A percentile compares a stretch with the other conserved stretches of the same genome.
phyloP scores from a whole-genome alignment of 2,888 invertebrate species.

The Eristalis pertinax region DNA sequence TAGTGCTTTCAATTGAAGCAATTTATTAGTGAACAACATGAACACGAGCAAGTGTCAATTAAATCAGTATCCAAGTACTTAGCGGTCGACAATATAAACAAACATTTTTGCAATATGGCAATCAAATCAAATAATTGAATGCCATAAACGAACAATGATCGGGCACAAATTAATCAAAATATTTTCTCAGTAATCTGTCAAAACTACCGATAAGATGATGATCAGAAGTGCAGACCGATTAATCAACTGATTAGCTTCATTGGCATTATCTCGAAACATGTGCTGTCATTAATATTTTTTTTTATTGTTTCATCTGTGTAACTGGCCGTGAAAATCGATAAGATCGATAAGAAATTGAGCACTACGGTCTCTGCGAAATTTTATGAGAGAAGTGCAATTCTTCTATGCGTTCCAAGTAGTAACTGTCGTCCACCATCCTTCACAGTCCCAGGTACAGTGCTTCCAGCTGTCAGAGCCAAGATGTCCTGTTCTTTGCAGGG shows the following conservation, averaged over 20 bases:
- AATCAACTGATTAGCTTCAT: neutral
- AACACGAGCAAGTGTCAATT: neutral
- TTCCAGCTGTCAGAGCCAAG: too few relatives aligned
- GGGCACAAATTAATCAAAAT: neutral
- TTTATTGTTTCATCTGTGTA: neutral
- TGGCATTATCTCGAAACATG: neutral
- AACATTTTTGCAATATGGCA: neutral
- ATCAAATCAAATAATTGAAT: neutral
- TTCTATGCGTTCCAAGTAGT: too few relatives aligned
- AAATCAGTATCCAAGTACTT: neutral
- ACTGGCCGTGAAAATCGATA: too few relatives aligned
- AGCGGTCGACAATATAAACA: neutral
- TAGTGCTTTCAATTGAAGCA: conserved; percentile 1
- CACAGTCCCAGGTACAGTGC: too few relatives aligned
- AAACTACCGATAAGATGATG: neutral
- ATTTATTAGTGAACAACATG: neutral
- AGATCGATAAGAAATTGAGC: too few relatives aligned
- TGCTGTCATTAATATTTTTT: neutral
- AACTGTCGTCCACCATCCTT: too few relatives aligned
- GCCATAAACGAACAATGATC: neutral
- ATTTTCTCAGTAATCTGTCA: neutral
- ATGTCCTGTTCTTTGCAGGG: too few relatives aligned
- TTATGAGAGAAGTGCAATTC: too few relatives aligned
- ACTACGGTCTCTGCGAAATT: too few relatives aligned
- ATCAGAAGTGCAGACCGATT: neutral